phyloP scores from a whole-genome alignment of 2,888 invertebrate genomes.

The Muschampia staudingeri region DNA sequence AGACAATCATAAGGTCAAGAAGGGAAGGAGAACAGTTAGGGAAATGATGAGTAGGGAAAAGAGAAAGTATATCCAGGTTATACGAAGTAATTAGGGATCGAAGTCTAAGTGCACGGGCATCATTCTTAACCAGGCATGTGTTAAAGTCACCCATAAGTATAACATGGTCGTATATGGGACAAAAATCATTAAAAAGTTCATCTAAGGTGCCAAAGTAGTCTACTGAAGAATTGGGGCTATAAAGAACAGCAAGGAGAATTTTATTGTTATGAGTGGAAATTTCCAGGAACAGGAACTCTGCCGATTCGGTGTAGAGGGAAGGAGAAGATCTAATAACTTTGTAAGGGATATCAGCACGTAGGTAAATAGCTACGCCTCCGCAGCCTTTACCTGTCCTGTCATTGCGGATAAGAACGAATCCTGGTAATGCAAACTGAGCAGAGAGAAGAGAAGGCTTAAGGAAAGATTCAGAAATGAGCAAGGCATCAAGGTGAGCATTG shows the following conservation, averaged over 20 bases:
- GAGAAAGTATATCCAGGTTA: not conserved
- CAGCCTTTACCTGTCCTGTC: constrained; percentile 13
- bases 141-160: not conserved
- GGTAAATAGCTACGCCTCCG: not conserved
- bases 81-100: not conserved
- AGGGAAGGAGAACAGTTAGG: not conserved
- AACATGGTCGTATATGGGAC: constrained; percentile 9
- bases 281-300: not conserved
- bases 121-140: not conserved
- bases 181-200: not conserved
- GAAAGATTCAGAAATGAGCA: not conserved
- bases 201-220: constrained; percentile 1
- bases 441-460: not conserved
- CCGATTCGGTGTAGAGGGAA: not conserved
- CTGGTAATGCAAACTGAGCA: constrained; percentile 9
- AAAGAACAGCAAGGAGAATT: not conserved
- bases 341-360: not conserved
- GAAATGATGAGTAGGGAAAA: constrained; percentile 5
- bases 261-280: not conserved
- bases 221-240: not conserved
- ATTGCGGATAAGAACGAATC: not conserved
- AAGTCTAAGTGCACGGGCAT: not conserved
- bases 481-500: constrained; percentile 4
- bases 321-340: constrained; percentile 10
- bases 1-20: constrained; percentile 13